Percentiles rank a stretch among this genome's conserved stretches.
These are phyloP conservation scores for Onychorhynchus coronatus DNA, from an alignment of 2,113 vertebrate species.

Conservation along the genomic window DNA sequence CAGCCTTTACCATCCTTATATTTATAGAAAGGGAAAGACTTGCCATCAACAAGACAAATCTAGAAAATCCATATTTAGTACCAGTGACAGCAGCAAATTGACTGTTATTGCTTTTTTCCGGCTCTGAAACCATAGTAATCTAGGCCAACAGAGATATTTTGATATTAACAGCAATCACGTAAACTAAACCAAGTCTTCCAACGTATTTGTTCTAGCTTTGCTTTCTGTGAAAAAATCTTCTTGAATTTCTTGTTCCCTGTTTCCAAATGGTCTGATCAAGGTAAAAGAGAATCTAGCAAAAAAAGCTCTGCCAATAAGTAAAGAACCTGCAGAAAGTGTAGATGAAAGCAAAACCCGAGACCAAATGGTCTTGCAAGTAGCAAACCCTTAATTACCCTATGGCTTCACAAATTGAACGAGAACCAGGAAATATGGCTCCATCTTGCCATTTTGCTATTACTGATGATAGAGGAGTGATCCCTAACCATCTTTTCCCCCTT, in stretches of 20 bases:
- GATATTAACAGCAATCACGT: not conserved
- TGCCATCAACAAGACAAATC: not conserved
- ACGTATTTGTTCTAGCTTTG: not conserved
- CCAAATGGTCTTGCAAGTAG: not conserved
- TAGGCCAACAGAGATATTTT: not conserved
- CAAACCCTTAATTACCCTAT: not conserved
- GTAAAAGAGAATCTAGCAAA: not conserved
- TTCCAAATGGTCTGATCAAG: not conserved
- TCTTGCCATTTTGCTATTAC: not conserved
- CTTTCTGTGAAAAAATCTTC: not conserved
- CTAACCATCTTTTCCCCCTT: not conserved
- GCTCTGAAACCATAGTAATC: not conserved
- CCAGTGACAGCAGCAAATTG: not conserved
- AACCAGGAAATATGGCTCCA: not conserved
- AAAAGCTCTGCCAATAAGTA: not conserved
- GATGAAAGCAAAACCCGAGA: not conserved
- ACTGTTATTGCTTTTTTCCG: not conserved
- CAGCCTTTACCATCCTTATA: not conserved
- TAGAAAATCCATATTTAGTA: not conserved
- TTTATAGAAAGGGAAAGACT: not conserved
- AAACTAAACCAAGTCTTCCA: not conserved
- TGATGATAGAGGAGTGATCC: not conserved
- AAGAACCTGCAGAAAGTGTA: not conserved
- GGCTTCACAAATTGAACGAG: not conserved
- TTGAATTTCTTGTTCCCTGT: not conserved